Base-by-base conservation (phyloP, 2,888 invertebrate species). In the Schizotus pectinicornis region DNA sequence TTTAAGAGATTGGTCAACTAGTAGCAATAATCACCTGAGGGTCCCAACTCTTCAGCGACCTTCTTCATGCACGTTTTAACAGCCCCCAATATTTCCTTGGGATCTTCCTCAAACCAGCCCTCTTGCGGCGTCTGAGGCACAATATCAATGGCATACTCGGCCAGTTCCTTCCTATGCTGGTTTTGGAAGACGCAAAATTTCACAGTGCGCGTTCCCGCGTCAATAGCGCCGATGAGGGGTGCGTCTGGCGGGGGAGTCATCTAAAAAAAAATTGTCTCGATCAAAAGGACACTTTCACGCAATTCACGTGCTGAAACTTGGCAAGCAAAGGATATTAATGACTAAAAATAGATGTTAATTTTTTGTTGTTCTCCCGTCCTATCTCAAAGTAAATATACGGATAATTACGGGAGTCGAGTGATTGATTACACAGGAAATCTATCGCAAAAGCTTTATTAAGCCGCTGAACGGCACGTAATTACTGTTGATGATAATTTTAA, bases 81-180 rank as follows among this genome's bases (percentile, higher is more conserved):
- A 11, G 93, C 89, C 43, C 87, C 82, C 47, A 95, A 82, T 45
- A 98, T 92, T 78, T 94, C 91, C 61, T 85, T 78, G 0, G 98
- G 95, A 74, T 97, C 92, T 77, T 95, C 93, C 74, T 98, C 98
- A 50, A 89, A 89, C 97, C 97, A 98, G 62, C 96, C 94, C 76
- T 94, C 94, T 67, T 91, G 86, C 0, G 95, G 94, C 66, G 86
- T 88, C 5, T 88, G 82, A 64, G 91, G 89, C 7, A 86, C 85
- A 46, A 96, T 88, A 75, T 95, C 92, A 30, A 92, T 85, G 73
- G 92, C 90, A 79, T 94, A 89, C 5, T 90, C 87, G 0, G 88
- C 88, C 39, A 96, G 78, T 78, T 95, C 90, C 63, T 91, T 88
- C 12, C 90, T 88, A 38, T 89, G 87, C 56, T 90, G 89, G 11